Evolutionary conservation across 2,113 vertebrate genomes (phyloP), one percentile per base, ranked within the genome.

Genomic region (Poeciliopsis retropinna): DNA sequence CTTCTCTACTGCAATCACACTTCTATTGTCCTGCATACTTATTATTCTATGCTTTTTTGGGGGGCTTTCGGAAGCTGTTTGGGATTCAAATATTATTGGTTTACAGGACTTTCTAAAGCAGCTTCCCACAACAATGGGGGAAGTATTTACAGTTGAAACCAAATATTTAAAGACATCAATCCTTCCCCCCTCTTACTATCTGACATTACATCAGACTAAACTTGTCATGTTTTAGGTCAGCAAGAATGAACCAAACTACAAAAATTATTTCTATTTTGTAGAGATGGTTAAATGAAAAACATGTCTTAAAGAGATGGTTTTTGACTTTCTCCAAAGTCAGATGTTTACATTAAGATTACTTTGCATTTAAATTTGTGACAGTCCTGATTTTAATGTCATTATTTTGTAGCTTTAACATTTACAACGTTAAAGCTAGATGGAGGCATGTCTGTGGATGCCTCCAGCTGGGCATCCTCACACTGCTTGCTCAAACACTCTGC

Each of bases 1-100:
- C 62, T 37, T 54, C 31, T 34, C 10, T 68, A 27, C 29, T 70
- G 37, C 47, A 81, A 32, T 75, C 70, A 72, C 11, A 57, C 34
- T 64, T 12, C 1, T 61, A 37, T 67, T 27, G 11, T 84, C 14
- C 39, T 61, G 31, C 27, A 30, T 32, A 31, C 32, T 14, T 71
- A 68, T 34, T 44, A 28, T 30, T 76, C 8, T 54, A 2, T 0
- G 30, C 28, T 1, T 57, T 70, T 9, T 28, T 75, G 47, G n/a
- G n/a, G n/a, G n/a, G 57, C 31, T 74, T 28, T 62, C 5, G 0
- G 44, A 72, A 60, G 34, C 31, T 57, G 12, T 74, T 72, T 60
- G 22, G 63, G 51, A 47, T 7, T 60, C 28, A 77, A 71, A 72
- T 31, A 73, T n/a, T 64, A 10, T 4, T 39, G 41, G 8, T 64